phyloP scores from a whole-genome alignment of 2,888 invertebrate genomes.

The Apotomis turbidana region DNA sequence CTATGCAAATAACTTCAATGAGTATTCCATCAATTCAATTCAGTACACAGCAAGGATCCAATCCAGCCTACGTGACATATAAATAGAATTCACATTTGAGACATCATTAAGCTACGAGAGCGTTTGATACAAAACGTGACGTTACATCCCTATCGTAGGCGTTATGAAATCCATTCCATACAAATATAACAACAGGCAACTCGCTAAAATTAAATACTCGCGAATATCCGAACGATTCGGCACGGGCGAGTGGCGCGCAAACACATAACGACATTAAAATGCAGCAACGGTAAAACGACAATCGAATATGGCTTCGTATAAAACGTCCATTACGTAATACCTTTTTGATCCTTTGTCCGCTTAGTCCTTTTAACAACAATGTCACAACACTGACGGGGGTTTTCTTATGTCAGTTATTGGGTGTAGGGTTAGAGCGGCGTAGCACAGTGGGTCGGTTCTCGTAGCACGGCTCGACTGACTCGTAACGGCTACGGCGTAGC shows the following conservation, averaged over 20 bases:
- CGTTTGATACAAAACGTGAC: constrained; percentile 11
- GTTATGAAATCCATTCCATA: constrained; percentile 7
- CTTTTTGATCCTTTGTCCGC: constrained; percentile 22
- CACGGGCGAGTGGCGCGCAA: constrained; percentile 27
- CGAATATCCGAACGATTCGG: constrained; percentile 28
- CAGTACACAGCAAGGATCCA: constrained; percentile 1
- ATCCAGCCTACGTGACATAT: constrained; percentile 20
- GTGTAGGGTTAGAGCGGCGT: constrained; percentile 66
- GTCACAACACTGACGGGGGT: constrained; percentile 38
- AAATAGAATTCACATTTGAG: constrained; percentile 32
- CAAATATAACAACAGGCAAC: constrained; percentile 26
- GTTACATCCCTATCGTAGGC: constrained; percentile 16
- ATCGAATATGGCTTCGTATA: constrained; percentile 32
- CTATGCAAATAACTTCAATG: not conserved
- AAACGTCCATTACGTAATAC: constrained; percentile 28
- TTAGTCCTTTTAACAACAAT: constrained; percentile 22
- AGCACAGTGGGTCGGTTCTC: constrained; percentile 63
- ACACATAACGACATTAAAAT: constrained; percentile 37
- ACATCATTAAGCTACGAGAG: constrained; percentile 18
- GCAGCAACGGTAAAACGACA: constrained; percentile 27
- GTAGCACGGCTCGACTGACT: constrained; percentile 76
- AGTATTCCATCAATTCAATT: constrained; percentile 9
- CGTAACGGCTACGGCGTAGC: constrained; percentile 68
- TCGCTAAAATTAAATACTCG: constrained; percentile 27
- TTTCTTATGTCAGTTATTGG: constrained; percentile 42